Conservation (phyloP, 2,113 vertebrate genomes). For the Oriolus oriolus region DNA sequence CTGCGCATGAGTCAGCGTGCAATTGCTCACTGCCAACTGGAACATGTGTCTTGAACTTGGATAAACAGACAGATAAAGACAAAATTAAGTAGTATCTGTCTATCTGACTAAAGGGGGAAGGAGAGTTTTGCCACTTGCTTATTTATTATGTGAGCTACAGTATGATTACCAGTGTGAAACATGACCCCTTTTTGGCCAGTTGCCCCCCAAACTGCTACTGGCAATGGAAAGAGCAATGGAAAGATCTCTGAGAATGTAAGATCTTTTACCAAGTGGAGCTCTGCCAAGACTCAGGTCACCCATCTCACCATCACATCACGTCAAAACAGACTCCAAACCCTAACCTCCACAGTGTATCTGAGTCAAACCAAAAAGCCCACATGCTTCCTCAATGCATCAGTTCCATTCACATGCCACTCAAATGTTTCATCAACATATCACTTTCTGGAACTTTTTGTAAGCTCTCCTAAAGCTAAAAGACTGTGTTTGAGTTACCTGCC, state of each 20-base stretch:
- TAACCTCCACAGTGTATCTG: conserved; percentile 11
- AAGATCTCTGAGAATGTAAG: conserved; percentile 71
- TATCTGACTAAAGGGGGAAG: background rate
- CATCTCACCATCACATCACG: conserved; percentile 49
- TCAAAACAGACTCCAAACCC: conserved; percentile 58
- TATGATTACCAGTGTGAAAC: conserved; percentile 66
- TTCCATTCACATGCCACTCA: conserved; percentile 6
- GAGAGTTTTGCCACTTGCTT: conserved; percentile 46
- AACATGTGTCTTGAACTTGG: background rate
- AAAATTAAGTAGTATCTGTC: conserved; percentile 41
- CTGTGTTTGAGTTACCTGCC: background rate
- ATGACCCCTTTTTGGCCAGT: conserved; percentile 55
- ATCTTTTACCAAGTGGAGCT: conserved; percentile 69
- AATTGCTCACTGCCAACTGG: background rate
- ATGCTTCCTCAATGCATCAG: background rate
- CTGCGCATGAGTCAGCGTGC: background rate
- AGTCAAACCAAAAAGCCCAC: conserved; percentile 36
- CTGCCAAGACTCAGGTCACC: conserved; percentile 65
- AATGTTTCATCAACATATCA: background rate
- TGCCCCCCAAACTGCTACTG: conserved; percentile 64
- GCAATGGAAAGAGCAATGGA: conserved; percentile 72
- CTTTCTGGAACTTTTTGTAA: background rate
- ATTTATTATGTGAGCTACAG: conserved; percentile 65
- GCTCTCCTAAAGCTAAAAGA: background rate
- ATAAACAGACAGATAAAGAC: conserved; percentile 27